Conservation (phyloP, 2,113 vertebrate genomes). For the Pseudopipra pipra region DNA sequence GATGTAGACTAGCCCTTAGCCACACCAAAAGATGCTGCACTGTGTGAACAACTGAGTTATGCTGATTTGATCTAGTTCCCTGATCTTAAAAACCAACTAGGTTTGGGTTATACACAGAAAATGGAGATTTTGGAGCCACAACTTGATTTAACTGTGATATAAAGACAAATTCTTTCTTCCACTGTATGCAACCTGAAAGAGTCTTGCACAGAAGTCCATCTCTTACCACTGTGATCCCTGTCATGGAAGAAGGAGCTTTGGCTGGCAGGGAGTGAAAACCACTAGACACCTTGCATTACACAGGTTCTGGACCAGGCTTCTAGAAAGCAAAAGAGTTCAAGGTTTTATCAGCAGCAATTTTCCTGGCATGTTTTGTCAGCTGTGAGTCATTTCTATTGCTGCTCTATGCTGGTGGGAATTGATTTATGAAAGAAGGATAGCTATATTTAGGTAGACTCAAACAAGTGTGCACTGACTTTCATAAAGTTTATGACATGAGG, state of each 20-base stretch:
- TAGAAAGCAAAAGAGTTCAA: background rate
- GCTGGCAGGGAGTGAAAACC: background rate
- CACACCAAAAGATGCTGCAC: background rate
- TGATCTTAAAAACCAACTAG: background rate
- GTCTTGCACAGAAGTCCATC: background rate
- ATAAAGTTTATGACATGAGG: background rate
- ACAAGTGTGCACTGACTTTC: background rate
- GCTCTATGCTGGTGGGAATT: background rate
- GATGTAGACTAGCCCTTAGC: background rate
- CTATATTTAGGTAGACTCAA: background rate
- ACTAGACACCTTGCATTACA: background rate
- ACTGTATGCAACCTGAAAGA: background rate
- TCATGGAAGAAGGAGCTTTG: background rate
- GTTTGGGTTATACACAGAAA: background rate
- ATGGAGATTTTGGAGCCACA: background rate
- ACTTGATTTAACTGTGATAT: background rate
- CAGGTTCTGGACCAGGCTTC: background rate
- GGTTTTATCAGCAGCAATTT: background rate
- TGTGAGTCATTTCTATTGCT: background rate
- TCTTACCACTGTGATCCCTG: background rate
- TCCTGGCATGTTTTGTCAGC: background rate
- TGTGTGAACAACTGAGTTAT: background rate
- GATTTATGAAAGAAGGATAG: background rate
- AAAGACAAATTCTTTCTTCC: background rate
- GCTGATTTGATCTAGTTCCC: background rate